Evolutionary conservation across 2,113 vertebrate species (phyloP).

Genomic region (Cyanocitta stelleri): DNA sequence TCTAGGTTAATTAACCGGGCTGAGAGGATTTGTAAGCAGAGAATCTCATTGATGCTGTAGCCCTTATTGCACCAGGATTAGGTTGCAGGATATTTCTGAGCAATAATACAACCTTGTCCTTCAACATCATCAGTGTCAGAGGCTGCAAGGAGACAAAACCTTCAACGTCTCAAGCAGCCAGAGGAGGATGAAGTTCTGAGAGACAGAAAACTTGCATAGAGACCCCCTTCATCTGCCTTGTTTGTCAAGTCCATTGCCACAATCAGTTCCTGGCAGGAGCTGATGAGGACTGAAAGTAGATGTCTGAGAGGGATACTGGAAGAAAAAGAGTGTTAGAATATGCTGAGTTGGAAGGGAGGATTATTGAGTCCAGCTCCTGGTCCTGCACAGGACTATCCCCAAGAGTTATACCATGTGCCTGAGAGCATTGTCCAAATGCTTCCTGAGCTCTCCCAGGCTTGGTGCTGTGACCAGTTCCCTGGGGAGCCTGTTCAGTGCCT

Average conservation of each 20-base stretch:
- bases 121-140: neutral
- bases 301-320: neutral
- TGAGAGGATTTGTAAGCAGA: neutral
- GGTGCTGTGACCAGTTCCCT: neutral
- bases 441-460: neutral
- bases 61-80: neutral
- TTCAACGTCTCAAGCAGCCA: neutral
- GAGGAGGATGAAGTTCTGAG: neutral
- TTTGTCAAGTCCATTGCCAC: neutral
- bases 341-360: neutral
- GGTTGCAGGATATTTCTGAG: neutral
- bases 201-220: neutral
- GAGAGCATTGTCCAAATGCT: neutral
- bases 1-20: fast-evolving
- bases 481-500: neutral
- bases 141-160: neutral
- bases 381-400: too few relatives aligned
- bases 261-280: neutral
- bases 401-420: neutral
- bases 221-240: neutral
- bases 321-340: neutral
- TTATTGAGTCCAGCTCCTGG: fast-evolving
- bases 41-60: neutral
- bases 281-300: neutral
- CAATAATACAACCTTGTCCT: neutral